Evolutionary conservation across 2,888 invertebrate genomes (phyloP), one percentile per base, ranked within the genome.

Genomic region (Alcis repandata): DNA sequence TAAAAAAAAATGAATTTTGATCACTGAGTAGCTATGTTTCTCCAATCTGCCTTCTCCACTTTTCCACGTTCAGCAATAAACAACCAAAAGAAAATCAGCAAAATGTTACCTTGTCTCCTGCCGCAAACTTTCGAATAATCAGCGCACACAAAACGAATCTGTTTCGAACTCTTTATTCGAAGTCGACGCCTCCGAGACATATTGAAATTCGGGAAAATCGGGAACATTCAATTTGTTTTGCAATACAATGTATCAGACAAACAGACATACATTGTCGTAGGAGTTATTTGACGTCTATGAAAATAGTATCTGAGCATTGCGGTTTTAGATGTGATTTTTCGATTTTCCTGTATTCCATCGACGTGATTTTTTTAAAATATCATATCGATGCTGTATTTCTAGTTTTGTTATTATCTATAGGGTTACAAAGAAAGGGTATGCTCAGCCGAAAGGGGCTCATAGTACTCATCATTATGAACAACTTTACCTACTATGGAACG

Each of bases 211-310:
- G 45, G 43, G 27, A 43, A 40, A 40, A 53, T 53, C 52, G 20
- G n/a, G 40, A 54, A 56, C 19, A 56, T 56, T 56, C 45, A 36
- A 56, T 45, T 56, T 45, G 36, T 56, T 45, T 32, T 27, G 43
- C 19, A 13, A 41, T 40, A 43, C 54, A 54, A 54, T 43, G 54
- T 13, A 6, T 36, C n/a, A 32, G 17, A 54, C 41, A 54, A 43
- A 54, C 41, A 54, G 54, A 54, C 54, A 54, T 17, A 17, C 41
- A 3, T 20, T 45, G 52, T 41, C 22, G 53, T 53, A 20, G 36
- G 22, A 41, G 15, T 41, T 40, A 53, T 53, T 53, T 22, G 20
- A 20, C 22, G 36, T 36, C 8, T 46, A n/a, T 22, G 7, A 9
- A 8, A 11, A 38, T n/a, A 38, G 2, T n/a, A 6, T 13, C 6